phyloP scores from a whole-genome alignment of 2,113 vertebrate species.

The Nycticryphes semicollaris region DNA sequence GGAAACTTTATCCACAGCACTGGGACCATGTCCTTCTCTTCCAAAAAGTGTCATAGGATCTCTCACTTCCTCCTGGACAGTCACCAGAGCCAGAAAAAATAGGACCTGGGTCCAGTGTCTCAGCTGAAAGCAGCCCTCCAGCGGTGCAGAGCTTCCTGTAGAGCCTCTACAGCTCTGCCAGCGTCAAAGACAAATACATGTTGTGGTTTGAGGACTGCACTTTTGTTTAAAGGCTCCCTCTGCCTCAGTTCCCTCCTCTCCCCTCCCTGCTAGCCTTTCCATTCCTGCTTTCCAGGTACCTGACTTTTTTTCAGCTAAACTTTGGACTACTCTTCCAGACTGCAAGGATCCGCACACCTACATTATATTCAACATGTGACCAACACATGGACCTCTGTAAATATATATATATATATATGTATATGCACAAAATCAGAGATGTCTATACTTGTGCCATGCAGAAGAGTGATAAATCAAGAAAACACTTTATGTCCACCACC shows the following conservation, averaged over 20 bases:
- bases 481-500: not conserved
- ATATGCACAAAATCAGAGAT: not conserved
- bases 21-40: slow-evolving; percentile 44
- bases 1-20: slow-evolving; percentile 47
- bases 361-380: slow-evolving; percentile 6
- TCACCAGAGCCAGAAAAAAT: slow-evolving; percentile 60
- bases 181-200: slow-evolving; percentile 20
- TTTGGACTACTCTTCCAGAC: not conserved
- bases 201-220: not conserved
- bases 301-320: not conserved
- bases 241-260: not conserved
- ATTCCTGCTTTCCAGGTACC: slow-evolving; percentile 1
- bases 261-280: not conserved
- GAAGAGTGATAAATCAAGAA: slow-evolving; percentile 7
- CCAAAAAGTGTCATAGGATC: slow-evolving; percentile 57
- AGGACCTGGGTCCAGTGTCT: slow-evolving; percentile 40
- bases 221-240: not conserved
- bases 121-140: slow-evolving; percentile 51
- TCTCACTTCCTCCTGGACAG: slow-evolving; percentile 56
- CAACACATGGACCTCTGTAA: not conserved
- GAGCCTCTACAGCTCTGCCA: not conserved
- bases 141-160: slow-evolving; percentile 42
- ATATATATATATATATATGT: not conserved
- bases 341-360: not conserved
- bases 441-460: not conserved